Base-by-base conservation (phyloP, 2,888 invertebrate genomes). In the Drosophila peninsularis region DNA sequence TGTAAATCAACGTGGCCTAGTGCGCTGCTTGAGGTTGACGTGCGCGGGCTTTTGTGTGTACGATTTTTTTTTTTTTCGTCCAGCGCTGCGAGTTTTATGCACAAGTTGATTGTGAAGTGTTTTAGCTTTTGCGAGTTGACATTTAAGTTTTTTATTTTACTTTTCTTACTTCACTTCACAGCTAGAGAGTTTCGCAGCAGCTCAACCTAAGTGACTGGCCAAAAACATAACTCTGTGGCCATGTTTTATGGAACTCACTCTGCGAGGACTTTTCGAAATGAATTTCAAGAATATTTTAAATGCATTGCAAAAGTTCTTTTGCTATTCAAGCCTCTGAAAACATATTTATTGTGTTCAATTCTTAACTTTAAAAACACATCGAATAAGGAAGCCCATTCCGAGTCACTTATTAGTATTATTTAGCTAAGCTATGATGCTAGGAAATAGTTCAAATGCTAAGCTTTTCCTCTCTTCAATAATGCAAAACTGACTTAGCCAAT, bases 1-100 rank as follows among this genome's bases (percentile, higher is more conserved):
- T 69, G 63, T 76, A 81, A 87, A 84, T 84, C 87, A 81, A 85
- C 82, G 85, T 83, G 79, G 83, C 88, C 88, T 84, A 83, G 79
- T 83, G 82, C 73, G 67, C 88, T 85, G 85, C 80, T 87, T 85
- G 88, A 87, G 83, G 78, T 80, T 87, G 88, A 71, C 72, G 79
- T 80, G 82, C 80, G 77, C 82, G 77, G 69, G 77, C 75, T 84
- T 84, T 82, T 82, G 80, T 87, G 32, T 55, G 36, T 45, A 30
- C 50, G 32, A 21, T 13, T 34, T 52, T 57, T 36, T 30, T 41
- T 41, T 52, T 74, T 64, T n/a, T n/a, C n/a, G n/a, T n/a, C 55
- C 77, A 77, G 61, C 60, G 68, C 53, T 76, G 71, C 71, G 84
- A 83, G 78, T 86, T 86, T 86, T 86, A 83, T 81, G 75, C 78